phyloP scores from a whole-genome alignment of 2,888 invertebrate species.

The Sinhomidia bicolor region DNA sequence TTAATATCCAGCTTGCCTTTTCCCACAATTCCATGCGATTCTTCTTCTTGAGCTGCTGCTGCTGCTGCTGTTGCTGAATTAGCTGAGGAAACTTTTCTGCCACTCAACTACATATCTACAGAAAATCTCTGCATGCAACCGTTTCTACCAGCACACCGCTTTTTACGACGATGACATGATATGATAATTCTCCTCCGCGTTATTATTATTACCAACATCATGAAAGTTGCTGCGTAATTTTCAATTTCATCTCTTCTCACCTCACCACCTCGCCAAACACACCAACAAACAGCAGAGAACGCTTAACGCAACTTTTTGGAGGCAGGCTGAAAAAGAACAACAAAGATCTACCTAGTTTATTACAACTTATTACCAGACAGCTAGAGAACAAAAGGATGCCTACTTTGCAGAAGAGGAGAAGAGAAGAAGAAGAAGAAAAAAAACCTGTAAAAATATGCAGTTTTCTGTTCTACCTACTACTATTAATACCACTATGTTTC shows the following conservation, averaged over 20 bases:
- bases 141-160: neutral
- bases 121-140: neutral
- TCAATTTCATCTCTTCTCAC: neutral
- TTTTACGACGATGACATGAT: neutral
- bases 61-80: neutral
- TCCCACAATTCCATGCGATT: neutral
- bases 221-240: conserved; percentile 17
- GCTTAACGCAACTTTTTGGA: neutral
- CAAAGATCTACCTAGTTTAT: no score
- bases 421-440: no score
- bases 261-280: neutral
- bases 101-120: neutral
- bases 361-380: no score
- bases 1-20: neutral
- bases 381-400: no score
- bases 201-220: neutral
- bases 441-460: neutral
- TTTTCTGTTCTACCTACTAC: neutral
- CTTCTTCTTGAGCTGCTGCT: neutral
- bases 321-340: no score
- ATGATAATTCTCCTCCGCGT: neutral
- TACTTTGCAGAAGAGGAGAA: no score
- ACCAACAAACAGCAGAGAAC: neutral
- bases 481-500: no score
- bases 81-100: neutral